Base-by-base conservation (phyloP, 2,797 vertebrate genomes). In the Sphenopsis melanotis region DNA sequence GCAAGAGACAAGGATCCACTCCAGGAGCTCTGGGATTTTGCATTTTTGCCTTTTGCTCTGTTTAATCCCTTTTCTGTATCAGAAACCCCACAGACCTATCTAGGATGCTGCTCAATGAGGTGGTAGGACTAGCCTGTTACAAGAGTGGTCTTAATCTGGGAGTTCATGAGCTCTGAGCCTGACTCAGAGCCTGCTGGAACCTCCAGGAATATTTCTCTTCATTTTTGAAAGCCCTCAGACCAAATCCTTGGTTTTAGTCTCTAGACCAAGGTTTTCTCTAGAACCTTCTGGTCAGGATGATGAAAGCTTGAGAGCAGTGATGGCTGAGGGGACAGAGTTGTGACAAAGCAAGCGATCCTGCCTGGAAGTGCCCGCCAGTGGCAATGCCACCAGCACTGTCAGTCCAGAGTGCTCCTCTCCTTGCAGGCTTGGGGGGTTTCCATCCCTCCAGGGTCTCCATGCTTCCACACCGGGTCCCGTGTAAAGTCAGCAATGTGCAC, bases 361-460 rank as follows among this genome's bases (percentile, higher is more conserved):
- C 24, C 21, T 23, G 29, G 53, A 71, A 5, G 0, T 30, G 60
- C 9, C 19, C 21, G 7, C 23, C 0, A 0, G 9, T 15, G 14
- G 29, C 26, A 32, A 26, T 15, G 69, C 8, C 29, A 56, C 44
- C 27, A n/a, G 36, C 12, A 22, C 22, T 1, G 0, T 30, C 42
- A 27, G 13, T 4, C 20, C 3, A 0, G 44, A 2, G 15, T 2
- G 1, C 11, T 4, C 20, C 18, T 79, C 14, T 55, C 2, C 2
- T 22, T 32, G 39, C 57, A 50, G 47, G 18, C 4, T 3, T 2
- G 11, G 1, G 27, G 20, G 7, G 1, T 8, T 57, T 74, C 72
- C 36, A 50, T 14, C 37, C 30, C 52, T 46, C 22, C 1, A 1
- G 39, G 6, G 16, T 50, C 55, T 56, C 41, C 1, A 0, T 12